Conservation (phyloP, 1,140 invertebrate species). For the Pollicipes pollicipes region DNA sequence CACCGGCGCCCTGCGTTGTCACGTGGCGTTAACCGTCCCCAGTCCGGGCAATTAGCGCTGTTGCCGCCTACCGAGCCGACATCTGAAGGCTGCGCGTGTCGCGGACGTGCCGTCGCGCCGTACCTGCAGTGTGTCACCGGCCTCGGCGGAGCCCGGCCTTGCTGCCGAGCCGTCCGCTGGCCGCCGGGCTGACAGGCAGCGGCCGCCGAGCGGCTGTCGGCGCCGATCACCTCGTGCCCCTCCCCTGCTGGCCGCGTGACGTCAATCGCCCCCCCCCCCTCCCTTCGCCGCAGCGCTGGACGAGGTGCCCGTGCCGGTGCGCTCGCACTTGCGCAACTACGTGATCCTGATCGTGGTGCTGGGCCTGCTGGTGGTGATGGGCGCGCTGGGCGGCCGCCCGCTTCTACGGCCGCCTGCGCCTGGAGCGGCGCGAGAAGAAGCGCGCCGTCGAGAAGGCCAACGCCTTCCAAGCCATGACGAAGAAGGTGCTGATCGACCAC, state of each 20-base stretch:
- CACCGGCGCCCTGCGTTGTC: too few species aligned
- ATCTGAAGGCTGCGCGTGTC: too few species aligned
- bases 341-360: conserved; percentile 13
- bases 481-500: conserved; percentile 17
- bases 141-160: conserved; percentile 10
- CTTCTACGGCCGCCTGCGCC: conserved; percentile 15
- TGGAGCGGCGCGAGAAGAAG: conserved; percentile 16
- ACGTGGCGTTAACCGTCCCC: too few species aligned
- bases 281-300: conserved; percentile 9
- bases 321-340: conserved; percentile 4
- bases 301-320: conserved; percentile 10
- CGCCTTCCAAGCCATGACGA: not conserved
- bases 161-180: too few species aligned
- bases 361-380: conserved; percentile 9
- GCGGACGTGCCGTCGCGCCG: not conserved
- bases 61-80: too few species aligned
- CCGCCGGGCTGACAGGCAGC: too few species aligned
- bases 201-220: too few species aligned
- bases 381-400: conserved; percentile 9
- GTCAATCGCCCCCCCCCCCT: not conserved
- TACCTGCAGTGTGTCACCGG: not conserved
- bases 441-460: conserved; percentile 15
- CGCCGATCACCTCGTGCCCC: not conserved
- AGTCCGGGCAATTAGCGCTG: too few species aligned
- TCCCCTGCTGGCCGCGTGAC: conserved; percentile 10